Conservation (phyloP, 1,140 invertebrate species). For the Polypedilum pembai region DNA sequence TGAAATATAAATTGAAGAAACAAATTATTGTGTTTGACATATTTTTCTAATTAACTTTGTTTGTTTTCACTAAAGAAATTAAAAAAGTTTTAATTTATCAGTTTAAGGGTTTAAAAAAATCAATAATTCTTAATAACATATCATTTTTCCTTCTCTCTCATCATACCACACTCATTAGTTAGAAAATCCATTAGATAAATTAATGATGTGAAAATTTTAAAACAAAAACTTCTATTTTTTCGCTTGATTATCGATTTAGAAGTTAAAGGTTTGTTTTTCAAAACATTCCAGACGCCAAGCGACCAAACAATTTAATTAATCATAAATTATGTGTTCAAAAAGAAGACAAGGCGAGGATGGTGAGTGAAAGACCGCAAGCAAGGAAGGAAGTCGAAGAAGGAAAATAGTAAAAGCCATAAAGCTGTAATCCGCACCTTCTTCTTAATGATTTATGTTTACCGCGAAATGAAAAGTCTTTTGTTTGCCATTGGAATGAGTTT, state of each 20-base stretch:
- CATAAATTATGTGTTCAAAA: slow-evolving; percentile 5
- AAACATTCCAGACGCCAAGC: background rate
- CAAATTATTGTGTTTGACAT: no score
- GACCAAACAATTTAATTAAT: slow-evolving; percentile 4
- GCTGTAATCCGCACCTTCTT: slow-evolving; percentile 25
- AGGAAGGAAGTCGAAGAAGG: background rate
- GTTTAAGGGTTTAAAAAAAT: no score
- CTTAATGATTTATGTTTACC: slow-evolving; percentile 10
- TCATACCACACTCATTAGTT: background rate
- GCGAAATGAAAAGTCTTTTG: background rate
- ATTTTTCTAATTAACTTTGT: no score
- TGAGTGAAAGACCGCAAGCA: background rate
- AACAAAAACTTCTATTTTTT: background rate
- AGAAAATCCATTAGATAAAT: slow-evolving; percentile 3
- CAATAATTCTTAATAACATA: no score
- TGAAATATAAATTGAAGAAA: no score
- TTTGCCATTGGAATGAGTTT: background rate
- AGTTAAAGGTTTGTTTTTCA: background rate
- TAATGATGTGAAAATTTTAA: slow-evolving; percentile 13
- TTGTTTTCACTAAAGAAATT: no score
- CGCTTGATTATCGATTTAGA: background rate
- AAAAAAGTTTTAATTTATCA: no score
- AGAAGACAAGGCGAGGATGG: background rate
- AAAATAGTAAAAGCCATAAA: slow-evolving; percentile 1
- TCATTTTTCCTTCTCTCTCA: no score